Evolutionary conservation across 2,888 invertebrate genomes (phyloP).

Genomic region (Dermolepida albohirtum): DNA sequence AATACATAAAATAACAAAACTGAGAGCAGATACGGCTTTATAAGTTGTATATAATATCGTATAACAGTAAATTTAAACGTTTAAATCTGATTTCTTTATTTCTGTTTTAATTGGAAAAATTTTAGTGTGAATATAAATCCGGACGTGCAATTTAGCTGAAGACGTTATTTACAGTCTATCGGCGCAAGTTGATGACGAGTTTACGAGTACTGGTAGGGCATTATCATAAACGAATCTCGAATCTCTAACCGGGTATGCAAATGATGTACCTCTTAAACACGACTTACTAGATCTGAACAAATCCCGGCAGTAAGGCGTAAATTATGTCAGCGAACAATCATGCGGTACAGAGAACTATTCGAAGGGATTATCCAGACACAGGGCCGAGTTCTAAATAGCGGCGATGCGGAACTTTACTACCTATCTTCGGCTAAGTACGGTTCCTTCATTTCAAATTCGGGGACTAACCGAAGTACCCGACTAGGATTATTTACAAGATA

Average conservation of each 20-base stretch:
- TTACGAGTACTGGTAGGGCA: slow-evolving; percentile 48
- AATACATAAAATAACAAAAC: no score
- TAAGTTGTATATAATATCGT: no score
- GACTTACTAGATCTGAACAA: slow-evolving; percentile 52
- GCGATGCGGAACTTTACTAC: slow-evolving; percentile 62
- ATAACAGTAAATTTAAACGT: no score
- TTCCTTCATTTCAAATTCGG: slow-evolving; percentile 55
- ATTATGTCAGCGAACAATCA: slow-evolving; percentile 65
- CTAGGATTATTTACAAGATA: slow-evolving; percentile 42
- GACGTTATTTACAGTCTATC: slow-evolving; percentile 49
- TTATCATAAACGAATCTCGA: slow-evolving; percentile 53
- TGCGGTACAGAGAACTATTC: slow-evolving; percentile 63
- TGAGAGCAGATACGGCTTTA: no score
- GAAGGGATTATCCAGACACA: slow-evolving; percentile 61
- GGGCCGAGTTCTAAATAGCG: slow-evolving; percentile 57
- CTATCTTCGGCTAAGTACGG: slow-evolving; percentile 60
- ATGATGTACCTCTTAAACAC: slow-evolving; percentile 51
- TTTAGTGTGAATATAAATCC: background rate
- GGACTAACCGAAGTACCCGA: slow-evolving; percentile 43
- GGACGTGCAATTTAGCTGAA: slow-evolving; percentile 33
- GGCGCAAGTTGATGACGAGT: slow-evolving; percentile 50
- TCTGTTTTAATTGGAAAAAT: slow-evolving; percentile 26
- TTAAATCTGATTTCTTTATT: no score
- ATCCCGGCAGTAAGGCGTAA: slow-evolving; percentile 64
- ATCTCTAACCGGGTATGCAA: slow-evolving; percentile 50